Evolutionary conservation across 1,140 invertebrate genomes (phyloP).

Genomic region (Pachyrhynchus sulphureomaculatus): DNA sequence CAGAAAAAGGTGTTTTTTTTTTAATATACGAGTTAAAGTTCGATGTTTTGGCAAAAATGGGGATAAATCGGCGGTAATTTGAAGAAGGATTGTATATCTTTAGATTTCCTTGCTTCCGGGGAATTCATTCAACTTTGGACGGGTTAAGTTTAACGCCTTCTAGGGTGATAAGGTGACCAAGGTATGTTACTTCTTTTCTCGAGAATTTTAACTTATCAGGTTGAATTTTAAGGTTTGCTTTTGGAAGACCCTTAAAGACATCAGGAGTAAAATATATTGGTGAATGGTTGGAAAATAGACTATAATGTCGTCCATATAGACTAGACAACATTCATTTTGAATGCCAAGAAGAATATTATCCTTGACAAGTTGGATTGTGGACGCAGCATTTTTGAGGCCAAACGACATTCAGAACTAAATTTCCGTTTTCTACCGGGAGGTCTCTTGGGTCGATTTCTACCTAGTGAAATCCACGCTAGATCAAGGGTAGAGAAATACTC

Average conservation of each 20-base stretch:
- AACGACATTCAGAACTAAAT: too few species aligned
- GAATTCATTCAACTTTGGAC: conserved; percentile 37
- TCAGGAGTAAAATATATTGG: conserved; percentile 10
- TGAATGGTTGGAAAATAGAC: conserved; percentile 2
- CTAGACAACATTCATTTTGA: conserved; percentile 23
- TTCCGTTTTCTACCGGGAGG: too few species aligned
- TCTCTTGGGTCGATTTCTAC: too few species aligned
- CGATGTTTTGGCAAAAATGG: conserved; percentile 36
- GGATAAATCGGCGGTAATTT: conserved; percentile 37
- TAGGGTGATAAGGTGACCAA: conserved; percentile 49
- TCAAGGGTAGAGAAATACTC: too few species aligned
- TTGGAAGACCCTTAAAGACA: conserved; percentile 17
- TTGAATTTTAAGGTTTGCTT: not conserved
- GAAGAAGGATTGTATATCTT: conserved; percentile 41
- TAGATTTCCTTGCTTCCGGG: conserved; percentile 33
- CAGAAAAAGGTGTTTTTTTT: conserved; percentile 32
- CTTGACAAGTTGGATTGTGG: too few species aligned
- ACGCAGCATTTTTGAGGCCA: too few species aligned
- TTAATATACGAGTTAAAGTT: too few species aligned
- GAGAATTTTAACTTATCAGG: conserved; percentile 37
- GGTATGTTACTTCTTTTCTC: conserved; percentile 37
- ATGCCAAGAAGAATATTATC: too few species aligned
- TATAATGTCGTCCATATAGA: conserved; percentile 27
- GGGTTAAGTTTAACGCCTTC: conserved; percentile 38
- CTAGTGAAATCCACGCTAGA: too few species aligned